A percentile compares a stretch with the other conserved stretches of the same genome.
Evolutionary conservation across 1,140 invertebrate species (phyloP).

Genomic region (Frieseomelitta varia): DNA sequence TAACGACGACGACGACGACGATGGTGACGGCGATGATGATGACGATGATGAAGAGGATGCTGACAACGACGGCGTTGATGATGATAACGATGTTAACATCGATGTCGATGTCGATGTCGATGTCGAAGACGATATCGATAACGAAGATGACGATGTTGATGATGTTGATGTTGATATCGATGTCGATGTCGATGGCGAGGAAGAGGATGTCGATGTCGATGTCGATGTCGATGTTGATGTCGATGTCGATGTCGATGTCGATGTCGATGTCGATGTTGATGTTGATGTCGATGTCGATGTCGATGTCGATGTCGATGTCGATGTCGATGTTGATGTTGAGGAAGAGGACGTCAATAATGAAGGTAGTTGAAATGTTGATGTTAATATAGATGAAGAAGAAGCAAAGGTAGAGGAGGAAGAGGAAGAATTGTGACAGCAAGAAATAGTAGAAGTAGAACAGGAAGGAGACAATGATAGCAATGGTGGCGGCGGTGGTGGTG

Average conservation of each 20-base stretch:
- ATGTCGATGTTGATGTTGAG: not conserved
- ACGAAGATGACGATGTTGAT: not conserved
- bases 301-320: constrained; percentile 58
- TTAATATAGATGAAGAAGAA: not conserved
- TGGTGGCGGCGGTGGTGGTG: not conserved
- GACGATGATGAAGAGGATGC: constrained; percentile 41
- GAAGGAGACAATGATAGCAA: not conserved
- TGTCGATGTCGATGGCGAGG: not conserved
- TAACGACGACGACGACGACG: not conserved
- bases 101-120: constrained; percentile 52
- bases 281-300: not conserved
- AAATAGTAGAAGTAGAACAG: not conserved
- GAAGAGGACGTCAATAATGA: not conserved
- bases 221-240: constrained; percentile 58
- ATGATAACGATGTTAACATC: too few species aligned
- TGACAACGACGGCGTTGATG: not conserved
- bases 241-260: not conserved
- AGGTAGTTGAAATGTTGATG: not conserved
- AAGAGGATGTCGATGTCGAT: not conserved
- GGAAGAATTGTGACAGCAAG: not conserved
- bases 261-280: not conserved
- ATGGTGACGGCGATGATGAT: constrained; percentile 1
- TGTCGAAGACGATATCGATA: constrained; percentile 22
- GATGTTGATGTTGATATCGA: not conserved
- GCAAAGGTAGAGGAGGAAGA: not conserved